Evolutionary conservation across 2,797 vertebrate species (phyloP), one percentile per base, ranked within the genome.

Genomic region (Anniella stebbinsi): DNA sequence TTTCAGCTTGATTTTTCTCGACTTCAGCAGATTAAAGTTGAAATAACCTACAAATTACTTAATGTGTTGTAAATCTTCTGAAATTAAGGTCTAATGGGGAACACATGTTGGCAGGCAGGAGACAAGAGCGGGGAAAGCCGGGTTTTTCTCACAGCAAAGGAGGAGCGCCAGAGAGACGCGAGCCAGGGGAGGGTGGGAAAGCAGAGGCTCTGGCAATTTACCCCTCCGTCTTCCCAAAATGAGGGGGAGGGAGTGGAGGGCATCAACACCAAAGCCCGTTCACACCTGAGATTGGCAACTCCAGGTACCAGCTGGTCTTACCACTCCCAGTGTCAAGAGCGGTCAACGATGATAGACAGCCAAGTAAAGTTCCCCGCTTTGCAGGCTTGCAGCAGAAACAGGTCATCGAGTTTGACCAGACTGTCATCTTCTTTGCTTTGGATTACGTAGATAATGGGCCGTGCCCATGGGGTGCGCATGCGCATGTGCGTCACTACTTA

Each of bases 41-140:
- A 97, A 98, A 98, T 98, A 98, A 98, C 97, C 97, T 98, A 98
- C 98, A 98, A 98, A 98, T 98, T 98, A 98, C 97, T 98, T 98
- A 98, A 98, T 98, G 97, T 98, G 98, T 96, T 98, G 97, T 98
- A 98, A 98, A 98, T 98, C 97, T 97, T 97, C 97, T 97, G 97
- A 98, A 98, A 98, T 97, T 97, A 97, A 93, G 97, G 96, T 96
- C 97, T 98, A 98, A 98, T 98, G 96, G 97, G 97, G 97, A 98
- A 97, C 98, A 98, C 97, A 98, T 98, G 98, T 97, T 93, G 94
- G 96, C 94, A 92, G 73, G 94, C 96, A 95, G 93, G 95, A 95
- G 96, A 94, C 93, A 90, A 63, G 94, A 70, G 81, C 72, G 88
- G 92, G 93, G 95, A 96, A 45, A 95, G 96, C 94, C 48, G 93